Conservation (phyloP, 2,888 invertebrate species). For the Athripsodes cinereus region DNA sequence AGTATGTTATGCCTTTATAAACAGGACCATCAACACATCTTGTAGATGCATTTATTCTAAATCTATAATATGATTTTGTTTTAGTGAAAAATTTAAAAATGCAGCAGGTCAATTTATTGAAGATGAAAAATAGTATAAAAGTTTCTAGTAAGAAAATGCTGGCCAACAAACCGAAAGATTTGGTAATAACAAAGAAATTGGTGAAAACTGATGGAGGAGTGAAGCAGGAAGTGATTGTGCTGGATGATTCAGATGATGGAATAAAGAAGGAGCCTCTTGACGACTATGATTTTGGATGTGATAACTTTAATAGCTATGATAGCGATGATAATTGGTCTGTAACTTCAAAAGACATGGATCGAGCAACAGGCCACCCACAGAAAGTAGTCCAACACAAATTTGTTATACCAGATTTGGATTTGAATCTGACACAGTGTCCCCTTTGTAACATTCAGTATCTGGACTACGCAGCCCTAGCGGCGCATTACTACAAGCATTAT, state of each 20-base stretch:
- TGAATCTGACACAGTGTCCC: not conserved
- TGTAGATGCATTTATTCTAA: too few relatives aligned
- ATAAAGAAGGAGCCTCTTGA: not conserved
- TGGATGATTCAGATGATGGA: not conserved
- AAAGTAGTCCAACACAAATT: not conserved
- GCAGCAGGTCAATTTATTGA: not conserved
- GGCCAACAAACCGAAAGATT: not conserved
- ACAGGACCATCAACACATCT: too few relatives aligned
- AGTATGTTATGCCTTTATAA: too few relatives aligned
- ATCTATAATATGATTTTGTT: too few relatives aligned
- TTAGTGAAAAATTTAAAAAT: not conserved
- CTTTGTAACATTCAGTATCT: not conserved
- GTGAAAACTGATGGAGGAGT: not conserved
- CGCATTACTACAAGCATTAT: not conserved
- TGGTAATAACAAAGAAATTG: not conserved
- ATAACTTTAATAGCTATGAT: not conserved
- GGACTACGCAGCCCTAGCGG: not conserved
- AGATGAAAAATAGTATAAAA: not conserved
- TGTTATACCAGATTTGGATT: not conserved
- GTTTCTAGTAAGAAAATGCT: not conserved
- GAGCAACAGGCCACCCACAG: not conserved
- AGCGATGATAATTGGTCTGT: not conserved
- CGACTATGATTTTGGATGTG: not conserved
- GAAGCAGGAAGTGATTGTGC: not conserved
- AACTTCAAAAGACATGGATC: not conserved